These are phyloP conservation scores for Aphodius sticticus DNA, from an alignment of 2,888 invertebrate species.

Conservation along the genomic window DNA sequence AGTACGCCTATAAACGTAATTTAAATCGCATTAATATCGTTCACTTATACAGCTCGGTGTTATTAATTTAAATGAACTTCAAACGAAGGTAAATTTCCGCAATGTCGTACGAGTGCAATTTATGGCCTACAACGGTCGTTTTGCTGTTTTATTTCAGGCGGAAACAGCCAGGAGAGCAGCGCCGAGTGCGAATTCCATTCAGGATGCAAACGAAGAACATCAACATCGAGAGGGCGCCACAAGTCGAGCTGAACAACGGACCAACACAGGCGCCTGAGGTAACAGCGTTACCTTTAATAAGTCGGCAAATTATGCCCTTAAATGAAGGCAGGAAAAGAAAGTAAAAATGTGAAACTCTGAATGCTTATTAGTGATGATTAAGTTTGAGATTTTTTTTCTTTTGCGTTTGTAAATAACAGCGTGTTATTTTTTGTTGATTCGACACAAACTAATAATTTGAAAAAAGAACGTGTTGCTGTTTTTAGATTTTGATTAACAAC, in stretches of 20 bases:
- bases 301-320: neutral
- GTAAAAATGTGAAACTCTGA: neutral
- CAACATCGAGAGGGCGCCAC: constrained; percentile 21
- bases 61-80: neutral
- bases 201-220: constrained; percentile 23
- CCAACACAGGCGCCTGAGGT: neutral
- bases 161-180: neutral
- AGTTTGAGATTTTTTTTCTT: too few relatives aligned
- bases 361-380: neutral
- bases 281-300: neutral
- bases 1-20: neutral
- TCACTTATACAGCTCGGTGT: constrained; percentile 5
- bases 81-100: constrained; percentile 10
- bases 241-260: neutral
- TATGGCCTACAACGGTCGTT: constrained; percentile 7
- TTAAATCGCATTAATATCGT: neutral
- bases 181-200: neutral
- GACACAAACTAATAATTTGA: too few relatives aligned
- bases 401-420: too few relatives aligned
- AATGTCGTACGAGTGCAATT: constrained; percentile 7
- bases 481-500: too few relatives aligned
- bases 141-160: constrained; percentile 20
- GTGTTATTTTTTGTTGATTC: too few relatives aligned
- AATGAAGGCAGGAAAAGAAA: neutral
- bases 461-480: too few relatives aligned